Evolutionary conservation across 2,113 vertebrate genomes (phyloP), one percentile per base, ranked within the genome.

Genomic region (Prinia subflava): DNA sequence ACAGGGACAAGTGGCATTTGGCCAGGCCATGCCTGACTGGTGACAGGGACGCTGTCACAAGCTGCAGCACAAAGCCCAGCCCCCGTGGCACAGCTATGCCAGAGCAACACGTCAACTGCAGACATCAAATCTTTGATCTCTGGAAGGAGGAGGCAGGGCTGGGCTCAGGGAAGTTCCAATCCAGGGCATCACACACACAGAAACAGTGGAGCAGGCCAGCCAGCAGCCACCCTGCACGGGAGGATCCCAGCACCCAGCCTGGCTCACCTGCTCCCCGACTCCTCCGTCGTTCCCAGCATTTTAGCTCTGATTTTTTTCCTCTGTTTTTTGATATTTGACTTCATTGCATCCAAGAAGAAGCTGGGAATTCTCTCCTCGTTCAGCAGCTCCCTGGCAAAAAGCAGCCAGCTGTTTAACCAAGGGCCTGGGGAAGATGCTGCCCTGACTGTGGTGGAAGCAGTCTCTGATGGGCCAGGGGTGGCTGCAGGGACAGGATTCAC

Each of bases 221-320:
- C 30, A 10, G 78, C 84, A 62, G 41, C 78, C 42, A 62, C 46
- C 68, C 95, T 30, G 73, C 69, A 4, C 0, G 1, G 60, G 44
- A 67, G n/a, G 57, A 64, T 65, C 57, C 68, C 31, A 2, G 10
- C 56, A 9, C 12, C 63, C 57, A 67, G 71, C 64, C 3, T 19
- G 69, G 65, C 96, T 92, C 75, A 99, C 99, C 99, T 99, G 98
- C 98, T 99, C 3, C 95, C 98, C 1, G 98, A 95, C 37, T 98
- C 98, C 67, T 98, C 98, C 1, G 78, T 80, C 0, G 98, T 99
- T 35, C 99, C 99, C 69, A 99, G 98, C 99, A 99, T 99, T 97
- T 99, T 99, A 33, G 99, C 98, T 81, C 99, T 99, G 89, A 99
- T 99, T 92, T 99, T 98, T 50, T 97, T 99, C 70, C 98, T 98